Base-by-base conservation (phyloP, 2,888 invertebrate species). In the Eustalomyia histrio region DNA sequence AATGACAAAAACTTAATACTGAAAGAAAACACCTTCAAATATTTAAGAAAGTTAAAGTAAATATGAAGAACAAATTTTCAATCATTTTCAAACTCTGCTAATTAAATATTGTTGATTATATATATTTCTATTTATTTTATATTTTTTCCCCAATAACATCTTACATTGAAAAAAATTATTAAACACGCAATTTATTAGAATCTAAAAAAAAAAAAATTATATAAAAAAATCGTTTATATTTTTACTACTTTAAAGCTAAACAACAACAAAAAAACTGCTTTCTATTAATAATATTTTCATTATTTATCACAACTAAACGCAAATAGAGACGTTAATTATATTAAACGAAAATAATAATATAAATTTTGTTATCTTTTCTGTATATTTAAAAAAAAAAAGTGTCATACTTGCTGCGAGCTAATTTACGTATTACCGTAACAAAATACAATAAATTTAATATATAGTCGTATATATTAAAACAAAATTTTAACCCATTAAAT, bases 291-390 rank as follows among this genome's bases (percentile, higher is more conserved):
- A 65, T 75, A 75, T 74, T 75, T 71, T 79, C 43, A 69, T 69
- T 79, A 75, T 75, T 79, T 75, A 71, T 79, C 74, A 71, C 68
- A 75, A 79, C 57, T 35, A 21, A 71, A 74, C 69, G 69, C 74
- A 79, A 65, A 79, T 79, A 69, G 79, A 69, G 74, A 79, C 69
- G 69, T 79, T 79, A 69, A 69, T 74, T 79, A 74, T 79, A 79
- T 74, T 75, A 79, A 79, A 65, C 57, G 64, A 69, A n/a, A 64
- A 43, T 68, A 79, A 63, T 12, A 43, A 53, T 61, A 73, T 61
- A 64, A 69, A 65, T 79, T 7, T 68, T 69, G 64, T 75, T 79
- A 79, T 74, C 79, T 74, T 65, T 63, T 58, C 10, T 60, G 43
- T 33, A 69, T 43, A 52, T 29, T 29, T 29, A 9, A 57, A 57